phyloP scores from a whole-genome alignment of 2,113 vertebrate species.

The Phrynosoma blainvillii region DNA sequence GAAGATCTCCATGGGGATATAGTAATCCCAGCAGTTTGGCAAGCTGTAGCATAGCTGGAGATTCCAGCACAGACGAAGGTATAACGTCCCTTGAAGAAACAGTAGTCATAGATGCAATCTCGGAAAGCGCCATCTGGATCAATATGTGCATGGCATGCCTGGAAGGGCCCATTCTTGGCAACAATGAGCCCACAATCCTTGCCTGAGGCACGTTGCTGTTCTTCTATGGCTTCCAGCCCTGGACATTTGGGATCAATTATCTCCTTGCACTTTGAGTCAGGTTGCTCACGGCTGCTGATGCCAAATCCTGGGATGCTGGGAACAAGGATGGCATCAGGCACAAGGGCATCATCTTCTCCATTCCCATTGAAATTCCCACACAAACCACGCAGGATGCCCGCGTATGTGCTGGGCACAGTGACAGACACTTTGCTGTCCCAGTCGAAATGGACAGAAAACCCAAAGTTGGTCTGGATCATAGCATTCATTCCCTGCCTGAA shows the following conservation, averaged over 20 bases:
- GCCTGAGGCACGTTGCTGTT: conserved; percentile 52
- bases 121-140: conserved; percentile 68
- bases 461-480: conserved; percentile 74
- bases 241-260: conserved; percentile 6
- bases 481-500: conserved; percentile 63
- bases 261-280: conserved; percentile 42
- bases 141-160: conserved; percentile 67
- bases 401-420: conserved; percentile 76
- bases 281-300: conserved; percentile 37
- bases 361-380: conserved; percentile 83
- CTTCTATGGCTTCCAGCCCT: conserved; percentile 36
- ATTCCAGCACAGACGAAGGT: conserved; percentile 69
- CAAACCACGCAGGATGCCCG: conserved; percentile 77
- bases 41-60: conserved; percentile 71
- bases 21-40: conserved; percentile 69
- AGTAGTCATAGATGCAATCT: conserved; percentile 77
- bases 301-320: conserved; percentile 70
- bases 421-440: conserved; percentile 66
- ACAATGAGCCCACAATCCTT: conserved; percentile 75
- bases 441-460: conserved; percentile 74
- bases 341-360: conserved; percentile 65
- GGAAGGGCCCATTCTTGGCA: conserved; percentile 65
- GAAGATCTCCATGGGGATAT: conserved; percentile 76
- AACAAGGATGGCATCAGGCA: conserved; percentile 52
- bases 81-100: conserved; percentile 72